Percentiles rank a stretch among this genome's conserved stretches.
These are phyloP conservation scores for Apodemia mormo DNA, from an alignment of 2,888 invertebrate species.

Conservation along the genomic window DNA sequence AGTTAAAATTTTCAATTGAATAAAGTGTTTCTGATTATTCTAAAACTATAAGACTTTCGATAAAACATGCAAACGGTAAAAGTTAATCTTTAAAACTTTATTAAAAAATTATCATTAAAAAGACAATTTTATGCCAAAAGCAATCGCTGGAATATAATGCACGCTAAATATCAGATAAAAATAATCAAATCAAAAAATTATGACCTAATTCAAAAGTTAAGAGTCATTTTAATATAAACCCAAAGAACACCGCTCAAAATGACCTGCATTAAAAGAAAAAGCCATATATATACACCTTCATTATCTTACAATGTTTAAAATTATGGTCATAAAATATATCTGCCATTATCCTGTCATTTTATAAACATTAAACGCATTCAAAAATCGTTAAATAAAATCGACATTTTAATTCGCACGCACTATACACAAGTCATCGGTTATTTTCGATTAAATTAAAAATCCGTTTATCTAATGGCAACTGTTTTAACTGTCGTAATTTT, in stretches of 20 bases:
- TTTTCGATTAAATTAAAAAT: slow-evolving; percentile 23
- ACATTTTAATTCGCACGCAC: slow-evolving; percentile 24
- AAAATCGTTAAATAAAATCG: slow-evolving; percentile 19
- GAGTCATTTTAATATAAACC: neutral
- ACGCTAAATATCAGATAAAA: slow-evolving; percentile 5
- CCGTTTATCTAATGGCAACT: slow-evolving; percentile 1
- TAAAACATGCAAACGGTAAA: no score
- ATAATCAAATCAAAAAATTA: slow-evolving; percentile 9
- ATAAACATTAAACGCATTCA: slow-evolving; percentile 20
- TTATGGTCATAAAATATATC: slow-evolving; percentile 20
- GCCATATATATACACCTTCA: slow-evolving; percentile 15
- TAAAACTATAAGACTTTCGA: no score
- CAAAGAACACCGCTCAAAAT: slow-evolving; percentile 9
- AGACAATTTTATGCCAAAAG: neutral
- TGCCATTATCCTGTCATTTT: slow-evolving; percentile 22
- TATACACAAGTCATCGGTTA: slow-evolving; percentile 16
- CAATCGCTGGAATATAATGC: neutral
- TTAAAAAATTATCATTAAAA: no score
- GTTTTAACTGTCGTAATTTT: slow-evolving; percentile 20
- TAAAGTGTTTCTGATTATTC: no score
- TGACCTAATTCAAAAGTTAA: neutral
- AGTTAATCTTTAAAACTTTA: no score
- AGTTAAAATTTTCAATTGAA: no score
- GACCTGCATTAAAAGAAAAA: neutral
- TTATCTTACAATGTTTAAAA: slow-evolving; percentile 22